Base-by-base conservation (phyloP, 1,140 invertebrate genomes). In the Anthonomus grandis region DNA sequence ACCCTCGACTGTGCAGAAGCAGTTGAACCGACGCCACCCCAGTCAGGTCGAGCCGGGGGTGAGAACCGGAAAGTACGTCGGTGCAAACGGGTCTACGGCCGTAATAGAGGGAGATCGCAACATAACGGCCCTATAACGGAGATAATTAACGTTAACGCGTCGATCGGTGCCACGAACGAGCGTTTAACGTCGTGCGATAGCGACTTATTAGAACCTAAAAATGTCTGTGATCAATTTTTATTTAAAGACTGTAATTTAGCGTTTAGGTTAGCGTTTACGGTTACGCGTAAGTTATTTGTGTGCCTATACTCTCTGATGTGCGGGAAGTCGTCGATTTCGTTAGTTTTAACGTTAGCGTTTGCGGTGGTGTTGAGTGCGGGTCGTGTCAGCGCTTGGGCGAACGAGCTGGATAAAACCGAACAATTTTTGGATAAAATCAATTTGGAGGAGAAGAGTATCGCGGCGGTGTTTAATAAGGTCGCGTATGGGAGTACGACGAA, bases 401-500 rank as follows among this genome's bases (percentile, higher is more conserved):
- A 65, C 51, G 70, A 71, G 39, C 67, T 72, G 39, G 69, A 72
- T 18, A 69, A 71, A 50, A 63, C 59, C 25, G 68, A 70, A 47
- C 62, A 67, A 34, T 67, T 73, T 31, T 36, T 73, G 8, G 71
- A 72, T 18, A 68, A 70, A 46, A 66, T 72, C 21, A 78, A 78
- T 51, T 67, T 84, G 45, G 84, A 85, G 52, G 84, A 85, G 52
- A 78, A 83, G 45, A 82, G 78, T 57, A 75, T 86, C 2, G 83
- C 80, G 1, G 84, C 83, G 3, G 80, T 86, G 17, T 78, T 86
- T 48, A 84, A 82, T 53, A 85, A 85, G 70, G 84, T 85, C 9
- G 82, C 84, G 0, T 84, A 85, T 57, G 83, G 81, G 10, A 81
- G 80, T 24, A 85, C 83, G 2, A 84, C 83, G 3, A 84, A 85